A percentile compares a stretch with the other conserved stretches of the same genome.
phyloP scores from a whole-genome alignment of 2,888 invertebrate species.

The Sipha maydis region DNA sequence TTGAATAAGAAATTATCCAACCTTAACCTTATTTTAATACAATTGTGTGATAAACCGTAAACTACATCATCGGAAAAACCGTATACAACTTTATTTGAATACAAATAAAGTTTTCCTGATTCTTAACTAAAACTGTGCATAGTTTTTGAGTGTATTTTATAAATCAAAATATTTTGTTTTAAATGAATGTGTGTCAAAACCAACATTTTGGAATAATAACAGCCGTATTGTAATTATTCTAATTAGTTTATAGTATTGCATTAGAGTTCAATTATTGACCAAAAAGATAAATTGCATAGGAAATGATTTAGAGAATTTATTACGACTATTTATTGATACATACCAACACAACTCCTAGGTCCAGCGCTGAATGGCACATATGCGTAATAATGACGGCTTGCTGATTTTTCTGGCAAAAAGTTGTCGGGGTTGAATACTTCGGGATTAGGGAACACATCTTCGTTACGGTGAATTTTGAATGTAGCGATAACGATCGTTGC shows the following conservation, averaged over 20 bases:
- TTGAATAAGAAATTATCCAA: slow-evolving; percentile 27
- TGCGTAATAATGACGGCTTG: slow-evolving; percentile 82
- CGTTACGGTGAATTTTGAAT: slow-evolving; percentile 77
- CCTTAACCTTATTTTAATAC: slow-evolving; percentile 29
- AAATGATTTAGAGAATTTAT: no score
- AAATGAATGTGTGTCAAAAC: neutral
- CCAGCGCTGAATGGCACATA: slow-evolving; percentile 86
- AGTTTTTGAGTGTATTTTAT: no score
- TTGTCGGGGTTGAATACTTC: slow-evolving; percentile 84
- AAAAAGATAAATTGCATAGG: no score
- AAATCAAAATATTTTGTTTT: no score
- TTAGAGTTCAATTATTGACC: no score
- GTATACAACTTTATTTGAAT: no score
- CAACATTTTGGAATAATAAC: neutral
- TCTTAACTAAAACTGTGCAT: no score
- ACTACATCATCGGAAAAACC: no score
- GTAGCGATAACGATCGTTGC: slow-evolving; percentile 76
- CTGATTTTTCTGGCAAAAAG: slow-evolving; percentile 82
- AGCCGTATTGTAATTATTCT: neutral
- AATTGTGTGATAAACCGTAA: neutral
- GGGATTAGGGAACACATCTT: slow-evolving; percentile 81
- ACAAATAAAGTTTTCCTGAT: no score
- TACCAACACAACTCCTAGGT: slow-evolving; percentile 82
- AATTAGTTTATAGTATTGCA: neutral
- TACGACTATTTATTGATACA: slow-evolving; percentile 66